Conservation (phyloP, 1,140 invertebrate genomes). For the Sminthurinus signatus region DNA sequence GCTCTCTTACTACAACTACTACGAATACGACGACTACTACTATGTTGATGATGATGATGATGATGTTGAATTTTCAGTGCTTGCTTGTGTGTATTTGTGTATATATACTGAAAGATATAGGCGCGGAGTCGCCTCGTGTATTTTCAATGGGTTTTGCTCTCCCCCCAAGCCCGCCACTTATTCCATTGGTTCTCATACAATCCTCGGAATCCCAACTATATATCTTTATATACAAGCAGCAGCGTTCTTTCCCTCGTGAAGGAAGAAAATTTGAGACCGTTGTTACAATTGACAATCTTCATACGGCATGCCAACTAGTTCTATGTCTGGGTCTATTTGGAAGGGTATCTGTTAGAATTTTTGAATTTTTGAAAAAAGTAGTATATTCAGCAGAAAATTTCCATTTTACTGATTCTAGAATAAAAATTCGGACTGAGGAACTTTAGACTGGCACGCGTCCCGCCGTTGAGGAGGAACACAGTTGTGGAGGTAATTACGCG, state of each 20-base stretch:
- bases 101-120: not conserved
- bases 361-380: not conserved
- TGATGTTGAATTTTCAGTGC: too few species aligned
- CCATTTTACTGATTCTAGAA: not conserved
- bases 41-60: too few species aligned
- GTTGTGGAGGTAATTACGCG: slow-evolving; percentile 23
- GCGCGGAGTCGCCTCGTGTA: not conserved
- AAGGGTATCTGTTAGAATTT: not conserved
- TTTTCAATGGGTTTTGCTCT: slow-evolving; percentile 4
- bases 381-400: not conserved
- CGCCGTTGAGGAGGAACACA: slow-evolving; percentile 24
- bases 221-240: too few species aligned
- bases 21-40: too few species aligned
- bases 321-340: slow-evolving; percentile 17
- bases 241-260: not conserved
- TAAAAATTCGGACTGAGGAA: not conserved
- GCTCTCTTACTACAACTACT: too few species aligned
- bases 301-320: slow-evolving; percentile 14
- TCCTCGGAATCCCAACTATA: slow-evolving; percentile 33
- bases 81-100: too few species aligned
- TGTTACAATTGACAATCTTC: too few species aligned
- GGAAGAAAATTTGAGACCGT: not conserved
- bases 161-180: slow-evolving; percentile 28
- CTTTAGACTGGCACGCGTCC: slow-evolving; percentile 32
- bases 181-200: slow-evolving; percentile 32